Conservation (phyloP, 2,797 vertebrate species). For the Acanthurus lineatus region DNA sequence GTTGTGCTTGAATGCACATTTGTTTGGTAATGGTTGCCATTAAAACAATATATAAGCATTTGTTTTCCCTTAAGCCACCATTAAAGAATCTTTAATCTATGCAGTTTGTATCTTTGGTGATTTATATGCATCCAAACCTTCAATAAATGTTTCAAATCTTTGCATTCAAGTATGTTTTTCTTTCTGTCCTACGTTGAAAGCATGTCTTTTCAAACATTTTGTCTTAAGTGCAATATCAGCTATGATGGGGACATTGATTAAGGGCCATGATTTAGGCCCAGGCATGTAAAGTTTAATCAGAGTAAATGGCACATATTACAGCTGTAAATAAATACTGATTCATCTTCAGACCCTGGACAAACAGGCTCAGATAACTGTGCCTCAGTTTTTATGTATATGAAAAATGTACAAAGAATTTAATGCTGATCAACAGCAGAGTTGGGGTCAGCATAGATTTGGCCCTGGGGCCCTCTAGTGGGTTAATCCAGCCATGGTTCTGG, state of each 20-base stretch:
- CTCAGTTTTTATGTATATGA: not conserved
- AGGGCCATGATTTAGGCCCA: not conserved
- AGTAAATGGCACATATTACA: not conserved
- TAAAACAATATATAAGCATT: not conserved
- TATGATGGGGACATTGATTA: not conserved
- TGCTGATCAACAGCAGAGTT: not conserved
- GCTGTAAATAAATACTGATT: not conserved
- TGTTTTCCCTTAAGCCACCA: not conserved
- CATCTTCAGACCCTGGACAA: not conserved
- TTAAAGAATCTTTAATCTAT: not conserved
- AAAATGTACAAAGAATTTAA: not conserved
- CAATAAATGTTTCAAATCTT: not conserved
- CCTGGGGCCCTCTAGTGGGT: slow-evolving; percentile 22
- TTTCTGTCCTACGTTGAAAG: not conserved
- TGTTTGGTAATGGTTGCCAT: not conserved
- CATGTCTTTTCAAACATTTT: not conserved
- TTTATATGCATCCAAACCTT: not conserved
- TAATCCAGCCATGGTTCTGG: slow-evolving; percentile 7
- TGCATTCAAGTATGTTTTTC: not conserved
- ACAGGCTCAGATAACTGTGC: not conserved
- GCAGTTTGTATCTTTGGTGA: not conserved
- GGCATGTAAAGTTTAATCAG: not conserved
- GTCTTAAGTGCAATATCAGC: not conserved
- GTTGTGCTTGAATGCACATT: not conserved
- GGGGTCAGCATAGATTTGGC: not conserved